phyloP scores from a whole-genome alignment of 37 sponge, comb jelly and placozoan genomes.

The Agelas oroides region DNA sequence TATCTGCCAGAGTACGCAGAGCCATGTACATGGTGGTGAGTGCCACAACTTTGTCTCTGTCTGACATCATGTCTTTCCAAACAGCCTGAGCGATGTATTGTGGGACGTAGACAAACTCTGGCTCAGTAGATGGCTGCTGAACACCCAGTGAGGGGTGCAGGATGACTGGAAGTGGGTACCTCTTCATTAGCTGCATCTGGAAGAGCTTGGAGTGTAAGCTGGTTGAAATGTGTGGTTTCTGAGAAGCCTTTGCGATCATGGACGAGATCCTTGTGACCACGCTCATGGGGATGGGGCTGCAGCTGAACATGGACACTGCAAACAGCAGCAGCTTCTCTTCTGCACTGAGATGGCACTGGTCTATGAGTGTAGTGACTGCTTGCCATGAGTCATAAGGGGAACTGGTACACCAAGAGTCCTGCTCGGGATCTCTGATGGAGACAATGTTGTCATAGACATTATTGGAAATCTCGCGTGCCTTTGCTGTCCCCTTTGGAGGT shows the following conservation, averaged over 20 bases:
- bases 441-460: background rate
- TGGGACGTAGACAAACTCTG: constrained; percentile 40
- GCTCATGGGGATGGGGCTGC: constrained; percentile 14
- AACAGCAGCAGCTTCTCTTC: constrained; percentile 28
- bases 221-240: constrained; percentile 19
- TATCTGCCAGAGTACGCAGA: background rate
- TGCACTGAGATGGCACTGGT: constrained; percentile 10
- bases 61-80: constrained; percentile 33
- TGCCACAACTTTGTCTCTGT: constrained; percentile 15
- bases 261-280: constrained; percentile 23
- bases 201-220: constrained; percentile 4
- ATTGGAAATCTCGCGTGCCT: background rate
- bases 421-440: too few relatives aligned
- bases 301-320: constrained; percentile 28
- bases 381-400: constrained; percentile 51
- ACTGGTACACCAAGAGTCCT: constrained; percentile 18
- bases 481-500: too few relatives aligned
- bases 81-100: constrained; percentile 7
- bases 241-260: constrained; percentile 17
- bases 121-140: background rate
- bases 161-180: constrained; percentile 35
- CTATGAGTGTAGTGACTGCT: constrained; percentile 14
- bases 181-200: constrained; percentile 1
- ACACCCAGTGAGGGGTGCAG: background rate
- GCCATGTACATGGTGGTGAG: constrained; percentile 17